These are phyloP conservation scores for Ptychodera flava DNA, from an alignment of 35 echinoderm and acorn worm genomes.

Conservation along the genomic window DNA sequence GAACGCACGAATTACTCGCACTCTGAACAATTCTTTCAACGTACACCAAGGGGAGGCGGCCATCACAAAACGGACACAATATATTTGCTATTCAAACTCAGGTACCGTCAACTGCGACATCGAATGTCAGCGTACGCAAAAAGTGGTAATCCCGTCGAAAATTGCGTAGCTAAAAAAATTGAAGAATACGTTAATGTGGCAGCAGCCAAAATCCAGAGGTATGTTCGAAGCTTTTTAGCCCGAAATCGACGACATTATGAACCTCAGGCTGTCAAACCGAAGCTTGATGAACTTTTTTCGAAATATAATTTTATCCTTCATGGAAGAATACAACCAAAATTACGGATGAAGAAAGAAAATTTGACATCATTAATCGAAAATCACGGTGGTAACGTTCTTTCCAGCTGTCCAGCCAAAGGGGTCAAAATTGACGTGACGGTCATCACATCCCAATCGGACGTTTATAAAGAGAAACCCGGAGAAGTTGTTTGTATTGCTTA, in stretches of 20 bases:
- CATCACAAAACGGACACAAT: constrained; percentile 24
- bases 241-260: background rate
- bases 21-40: constrained; percentile 12
- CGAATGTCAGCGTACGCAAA: constrained; percentile 5
- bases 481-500: background rate
- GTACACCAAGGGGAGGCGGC: constrained; percentile 28
- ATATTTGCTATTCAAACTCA: constrained; percentile 13
- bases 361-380: background rate
- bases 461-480: background rate
- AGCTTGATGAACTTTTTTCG: background rate
- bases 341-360: background rate
- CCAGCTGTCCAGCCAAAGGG: background rate
- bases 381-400: background rate
- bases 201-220: background rate
- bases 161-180: background rate
- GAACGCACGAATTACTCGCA: constrained; percentile 2
- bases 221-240: background rate
- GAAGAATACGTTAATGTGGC: background rate
- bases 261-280: background rate
- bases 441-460: background rate
- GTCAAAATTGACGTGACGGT: background rate
- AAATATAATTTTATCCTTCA: background rate
- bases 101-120: constrained; percentile 21
- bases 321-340: background rate
- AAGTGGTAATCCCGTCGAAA: background rate